Evolutionary conservation across 2,888 invertebrate species (phyloP), one percentile per base, ranked within the genome.

Genomic region (Agrenia bidenticulata): DNA sequence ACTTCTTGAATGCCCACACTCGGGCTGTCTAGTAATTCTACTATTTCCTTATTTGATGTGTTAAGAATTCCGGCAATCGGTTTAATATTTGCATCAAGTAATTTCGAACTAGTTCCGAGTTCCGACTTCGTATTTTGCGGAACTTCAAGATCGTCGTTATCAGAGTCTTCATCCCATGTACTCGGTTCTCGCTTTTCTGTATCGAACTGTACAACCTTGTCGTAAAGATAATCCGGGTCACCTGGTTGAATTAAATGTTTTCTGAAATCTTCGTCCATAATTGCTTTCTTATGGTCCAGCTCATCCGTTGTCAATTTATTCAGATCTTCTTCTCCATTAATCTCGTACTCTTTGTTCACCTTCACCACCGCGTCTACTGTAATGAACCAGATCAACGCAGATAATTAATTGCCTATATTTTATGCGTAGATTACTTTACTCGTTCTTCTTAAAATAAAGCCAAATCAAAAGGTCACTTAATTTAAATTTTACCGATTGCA

Each of bases 241-340:
- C 78, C 80, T 0, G 81, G 81, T 68, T 79, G 80, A 37, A 81
- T 77, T 21, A 77, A 73, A 70, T 81, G 80, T 67, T 80, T 81
- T 62, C 79, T 78, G 77, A 82, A 83, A 1, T 78, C 79, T 63
- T 79, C 74, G 24, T 81, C 80, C 83, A 83, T 83, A 0, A 81
- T 74, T n/a, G 80, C 78, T 74, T 83, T 83, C 67, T 82, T 82
- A 13, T 79, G 74, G 24, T 77, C 77, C 37, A 83, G 74, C 51
- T 78, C 79, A 24, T 79, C 79, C 32, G 79, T 79, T 61, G 80
- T 79, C 2, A 82, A 76, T 74, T 80, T 80, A 72, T 83, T 83
- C 37, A 83, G 72, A 71, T 83, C 82, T 74, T 83, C 81, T 2
- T 83, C 79, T 0, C 81, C 80, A 74, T 81, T 79, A 17, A 83